Base-by-base conservation (phyloP, 2,888 invertebrate species). In the Tetragonisca angustula region DNA sequence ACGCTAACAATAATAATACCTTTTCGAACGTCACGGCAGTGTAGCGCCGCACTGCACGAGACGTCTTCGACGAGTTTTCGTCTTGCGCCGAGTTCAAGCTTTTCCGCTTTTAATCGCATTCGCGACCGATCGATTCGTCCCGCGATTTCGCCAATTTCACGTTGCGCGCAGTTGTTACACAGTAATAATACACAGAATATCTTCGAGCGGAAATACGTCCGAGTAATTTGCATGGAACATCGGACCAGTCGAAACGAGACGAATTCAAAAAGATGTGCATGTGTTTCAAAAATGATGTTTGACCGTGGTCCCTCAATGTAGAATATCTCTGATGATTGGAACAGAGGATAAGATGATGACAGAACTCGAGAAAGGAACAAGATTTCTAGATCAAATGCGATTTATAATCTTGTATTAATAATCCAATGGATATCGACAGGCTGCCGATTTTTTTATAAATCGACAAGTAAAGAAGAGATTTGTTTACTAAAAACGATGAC, bases 1-100 rank as follows among this genome's bases (percentile, higher is more conserved):
- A 79, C 79, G 78, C 49, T 67, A 84, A 69, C 79, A 79, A 81
- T 89, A 87, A 89, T 89, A 88, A 84, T 77, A 86, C 79, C 72
- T 77, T 79, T 50, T 70, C 13, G 11, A 13, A 4, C 19, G 52
- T 5, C 6, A 0, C n/a, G 17, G 24, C 24, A 2, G 0, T 3
- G 4, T 2, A 13, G 21, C 5, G 1, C 1, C n/a, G 11, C n/a
- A 11, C 43, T 49, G 54, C 62, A 79, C 69, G 75, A 85, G 62
- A 82, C 78, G 69, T 85, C 80, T 70, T 69, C 69, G 52, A 13
- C 68, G n/a, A 79, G 78, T 61, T 15, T 27, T 24, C 54, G 62
- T 27, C 27, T 27, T 27, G 27, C 27, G 27, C 27, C 27, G 27
- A 27, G 21, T 4, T 36, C 5, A 15, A 61, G 43, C 4, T 52